These are phyloP conservation scores for Ryuthela nishihirai DNA, from an alignment of 2,888 invertebrate species.

Conservation along the genomic window DNA sequence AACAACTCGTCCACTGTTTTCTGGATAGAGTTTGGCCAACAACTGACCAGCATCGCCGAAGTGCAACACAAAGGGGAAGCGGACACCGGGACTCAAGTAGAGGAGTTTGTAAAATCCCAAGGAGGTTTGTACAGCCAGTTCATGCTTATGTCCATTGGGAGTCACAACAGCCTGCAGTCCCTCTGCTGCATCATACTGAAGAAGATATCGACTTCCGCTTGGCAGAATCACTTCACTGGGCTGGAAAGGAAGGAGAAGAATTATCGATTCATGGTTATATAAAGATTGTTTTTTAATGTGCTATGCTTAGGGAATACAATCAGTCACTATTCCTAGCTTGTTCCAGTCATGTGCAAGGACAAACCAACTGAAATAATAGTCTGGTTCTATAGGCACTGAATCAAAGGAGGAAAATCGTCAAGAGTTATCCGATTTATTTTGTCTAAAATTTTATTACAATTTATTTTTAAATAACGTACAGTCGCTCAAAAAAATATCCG, in stretches of 20 bases:
- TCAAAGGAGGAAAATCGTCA: background rate
- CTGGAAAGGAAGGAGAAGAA: slow-evolving; percentile 48
- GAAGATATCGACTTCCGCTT: slow-evolving; percentile 77
- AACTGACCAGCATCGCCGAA: slow-evolving; percentile 79
- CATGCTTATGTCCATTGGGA: slow-evolving; percentile 84
- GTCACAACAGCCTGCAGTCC: slow-evolving; percentile 80
- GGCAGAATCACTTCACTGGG: slow-evolving; percentile 86
- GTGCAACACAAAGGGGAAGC: slow-evolving; percentile 76
- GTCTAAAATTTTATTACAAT: background rate
- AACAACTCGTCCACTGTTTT: slow-evolving; percentile 81
- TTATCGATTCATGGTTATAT: too few species aligned
- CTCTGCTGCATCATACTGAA: slow-evolving; percentile 73
- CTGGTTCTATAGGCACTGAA: too few species aligned
- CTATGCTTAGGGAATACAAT: too few species aligned
- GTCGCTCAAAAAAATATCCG: too few species aligned
- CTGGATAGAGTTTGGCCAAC: slow-evolving; percentile 83
- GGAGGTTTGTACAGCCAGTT: slow-evolving; percentile 85
- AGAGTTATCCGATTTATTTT: too few species aligned
- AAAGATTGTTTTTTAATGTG: too few species aligned
- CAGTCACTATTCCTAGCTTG: too few species aligned
- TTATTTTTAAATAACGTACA: too few species aligned
- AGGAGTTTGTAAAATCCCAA: slow-evolving; percentile 78
- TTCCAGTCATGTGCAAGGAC: too few species aligned
- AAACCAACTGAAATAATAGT: too few species aligned
- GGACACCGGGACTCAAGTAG: slow-evolving; percentile 73